phyloP scores from a whole-genome alignment of 2,888 invertebrate genomes.

The Mystacides longicornis region DNA sequence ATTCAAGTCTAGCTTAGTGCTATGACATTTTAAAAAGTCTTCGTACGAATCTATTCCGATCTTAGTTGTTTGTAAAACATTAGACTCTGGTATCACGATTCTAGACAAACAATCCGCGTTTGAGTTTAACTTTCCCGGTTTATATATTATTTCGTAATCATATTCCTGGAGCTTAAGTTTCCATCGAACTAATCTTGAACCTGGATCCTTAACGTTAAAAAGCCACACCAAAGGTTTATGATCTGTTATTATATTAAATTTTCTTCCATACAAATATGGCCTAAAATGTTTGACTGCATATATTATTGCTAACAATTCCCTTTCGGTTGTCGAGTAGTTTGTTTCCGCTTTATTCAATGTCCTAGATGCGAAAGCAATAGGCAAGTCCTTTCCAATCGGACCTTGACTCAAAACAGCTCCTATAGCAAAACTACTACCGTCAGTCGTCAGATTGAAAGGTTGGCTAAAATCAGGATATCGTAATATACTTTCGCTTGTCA shows the following conservation, averaged over 20 bases:
- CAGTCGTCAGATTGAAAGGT: constrained; percentile 9
- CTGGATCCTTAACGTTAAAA: constrained; percentile 28
- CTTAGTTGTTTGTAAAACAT: constrained; percentile 9
- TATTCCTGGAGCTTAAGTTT: constrained; percentile 30
- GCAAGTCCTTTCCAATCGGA: constrained; percentile 3
- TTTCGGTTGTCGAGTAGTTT: constrained; percentile 12
- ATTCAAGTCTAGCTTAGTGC: background rate
- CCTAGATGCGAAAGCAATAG: constrained; percentile 9
- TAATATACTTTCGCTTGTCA: constrained; percentile 4
- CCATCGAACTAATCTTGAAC: constrained; percentile 30
- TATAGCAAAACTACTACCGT: constrained; percentile 6
- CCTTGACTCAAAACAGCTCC: constrained; percentile 11
- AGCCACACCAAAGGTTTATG: constrained; percentile 29
- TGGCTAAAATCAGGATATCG: constrained; percentile 10
- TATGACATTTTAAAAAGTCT: constrained; percentile 8
- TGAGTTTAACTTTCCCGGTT: constrained; percentile 29
- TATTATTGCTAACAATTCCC: constrained; percentile 17
- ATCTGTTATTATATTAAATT: constrained; percentile 30
- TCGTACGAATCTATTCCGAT: constrained; percentile 12
- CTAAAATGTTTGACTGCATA: constrained; percentile 29
- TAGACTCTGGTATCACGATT: too few relatives aligned
- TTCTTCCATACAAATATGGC: constrained; percentile 31
- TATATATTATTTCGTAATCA: constrained; percentile 29
- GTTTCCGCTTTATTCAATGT: constrained; percentile 9
- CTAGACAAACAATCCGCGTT: constrained; percentile 26